Base-by-base conservation (phyloP, 2,113 vertebrate species). In the Siniperca knerii region DNA sequence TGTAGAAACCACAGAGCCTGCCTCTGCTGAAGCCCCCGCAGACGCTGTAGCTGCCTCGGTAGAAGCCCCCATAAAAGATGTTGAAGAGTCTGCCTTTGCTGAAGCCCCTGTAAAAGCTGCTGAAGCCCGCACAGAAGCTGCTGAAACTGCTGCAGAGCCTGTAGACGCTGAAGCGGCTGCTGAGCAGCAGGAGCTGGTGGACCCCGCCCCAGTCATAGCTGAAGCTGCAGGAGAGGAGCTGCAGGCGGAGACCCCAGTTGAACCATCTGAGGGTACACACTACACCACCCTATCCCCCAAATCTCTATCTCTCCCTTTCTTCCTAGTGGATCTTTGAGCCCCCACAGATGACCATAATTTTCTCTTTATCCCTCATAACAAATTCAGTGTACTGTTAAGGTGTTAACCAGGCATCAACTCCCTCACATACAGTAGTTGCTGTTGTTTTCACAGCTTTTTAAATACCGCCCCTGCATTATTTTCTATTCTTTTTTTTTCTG, bases 201-300 rank as follows among this genome's bases (percentile, higher is more conserved):
- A 94, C 33, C 3, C 72, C 16, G 84, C 80, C 55, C 75, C 87
- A n/a, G 80, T 82, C 15, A 6, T 82, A n/a, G 79, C 74, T 57
- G 92, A 84, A 68, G 84, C 90, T 79, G 87, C 79, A 75, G 93
- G 82, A 90, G 87, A 88, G 80, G 68, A 87, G 81, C 87, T 90
- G 70, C 88, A 90, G 81, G 72, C 35, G 33, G 87, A 90, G 29
- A 62, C 79, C 44, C 57, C 77, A 73, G 62, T 65, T 60, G 90
- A 93, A 87, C 65, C 85, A 66, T 67, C 89, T 83, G 89, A 96
- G 94, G 96, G 96, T 96, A 96, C 87, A 94, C 87, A 95, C 83
- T 33, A 90, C 91, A 87, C 79, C 75, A 77, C 82, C 82, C 35
- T 46, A 23, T 54, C n/a, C 8, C 72, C 67, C 82, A 79, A 85